Base-by-base conservation (phyloP, 2,888 invertebrate species). In the Hedya salicella region DNA sequence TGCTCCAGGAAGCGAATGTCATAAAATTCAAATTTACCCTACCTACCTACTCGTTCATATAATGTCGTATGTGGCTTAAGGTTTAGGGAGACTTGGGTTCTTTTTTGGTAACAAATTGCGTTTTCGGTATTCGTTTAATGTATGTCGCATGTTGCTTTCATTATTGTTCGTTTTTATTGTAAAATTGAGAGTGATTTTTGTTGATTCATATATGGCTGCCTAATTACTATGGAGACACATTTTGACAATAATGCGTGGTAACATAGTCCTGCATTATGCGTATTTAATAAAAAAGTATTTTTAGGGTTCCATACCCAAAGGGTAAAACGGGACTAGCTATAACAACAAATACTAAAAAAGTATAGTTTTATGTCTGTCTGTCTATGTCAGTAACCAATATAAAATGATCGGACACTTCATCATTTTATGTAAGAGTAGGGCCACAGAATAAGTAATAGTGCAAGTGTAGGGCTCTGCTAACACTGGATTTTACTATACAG, bases 21-120 rank as follows among this genome's bases (percentile, higher is more conserved):
- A 56, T 63, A 63, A 63, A 63, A 56, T 54, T 63, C 62, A 40
- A 63, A 54, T 48, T 53, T 53, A n/a, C 39, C 19, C 53, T 19
- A 40, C 21, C 53, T 19, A 40, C 21, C 39, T 21, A 40, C 36
- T 3, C 36, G 11, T 39, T 4, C 19, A 50, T 14, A 14, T 21
- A 21, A 39, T 3, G 21, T 40, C 21, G 2, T 21, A 53, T n/a
- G 53, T 40, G 21, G 14, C 19, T 21, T 19, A 9, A 40, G 19
- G 21, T 40, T 19, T 21, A 40, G 39, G 9, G n/a, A 4, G 13
- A 21, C n/a, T 53, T 53, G 3, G 14, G 21, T n/a, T 19, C 17
- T 53, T 53, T 4, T 50, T 5, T 19, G n/a, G 1, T 9, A 5
- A 4, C 0, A 2, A 53, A 21, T 50, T 11, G 16, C 30, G 16